These are phyloP conservation scores for Luehdorfia chinensis DNA, from an alignment of 1,140 invertebrate genomes.

Conservation along the genomic window DNA sequence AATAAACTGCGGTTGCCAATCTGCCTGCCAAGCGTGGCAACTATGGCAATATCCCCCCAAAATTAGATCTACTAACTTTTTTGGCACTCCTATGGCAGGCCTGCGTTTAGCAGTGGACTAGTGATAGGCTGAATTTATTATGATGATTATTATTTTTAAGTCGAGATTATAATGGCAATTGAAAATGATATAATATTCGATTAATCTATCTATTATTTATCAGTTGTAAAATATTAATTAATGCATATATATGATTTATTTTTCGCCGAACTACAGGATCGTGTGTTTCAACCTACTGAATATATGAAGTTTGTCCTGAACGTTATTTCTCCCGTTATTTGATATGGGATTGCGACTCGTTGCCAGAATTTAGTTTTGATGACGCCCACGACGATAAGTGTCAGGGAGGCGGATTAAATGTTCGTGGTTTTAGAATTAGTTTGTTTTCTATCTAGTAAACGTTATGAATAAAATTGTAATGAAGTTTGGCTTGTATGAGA, in stretches of 20 bases:
- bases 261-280: not conserved
- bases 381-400: conserved; percentile 43
- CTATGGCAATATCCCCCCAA: no score
- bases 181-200: no score
- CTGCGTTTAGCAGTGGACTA: no score
- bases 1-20: no score
- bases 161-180: no score
- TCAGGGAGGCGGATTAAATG: conserved; percentile 33
- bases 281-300: conserved; percentile 28
- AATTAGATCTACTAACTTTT: no score
- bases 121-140: no score
- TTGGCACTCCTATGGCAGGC: no score
- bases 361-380: conserved; percentile 60
- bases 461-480: conserved; percentile 9
- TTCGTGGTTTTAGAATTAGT: conserved; percentile 30
- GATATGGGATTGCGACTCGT: conserved; percentile 58
- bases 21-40: no score
- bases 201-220: no score
- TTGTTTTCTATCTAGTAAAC: conserved; percentile 17
- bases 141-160: no score
- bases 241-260: no score
- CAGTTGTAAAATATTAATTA: not conserved
- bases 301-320: conserved; percentile 51
- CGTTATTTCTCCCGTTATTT: conserved; percentile 60
- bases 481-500: not conserved